Base-by-base conservation (phyloP, 2,888 invertebrate species). In the Cylindroiulus punctatus region DNA sequence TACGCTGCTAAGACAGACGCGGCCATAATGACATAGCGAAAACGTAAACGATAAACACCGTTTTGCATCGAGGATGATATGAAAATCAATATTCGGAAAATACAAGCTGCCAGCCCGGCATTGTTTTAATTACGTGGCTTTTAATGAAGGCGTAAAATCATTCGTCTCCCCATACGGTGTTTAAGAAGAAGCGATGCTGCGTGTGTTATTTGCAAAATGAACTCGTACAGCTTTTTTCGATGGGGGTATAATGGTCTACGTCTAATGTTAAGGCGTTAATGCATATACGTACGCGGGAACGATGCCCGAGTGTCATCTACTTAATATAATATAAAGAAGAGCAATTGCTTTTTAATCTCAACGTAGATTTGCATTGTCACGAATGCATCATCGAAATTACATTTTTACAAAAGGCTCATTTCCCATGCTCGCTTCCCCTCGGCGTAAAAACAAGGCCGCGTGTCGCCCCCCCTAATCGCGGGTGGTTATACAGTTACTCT, bases 311-410 rank as follows among this genome's bases (percentile, higher is more conserved):
- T 57, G 57, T 57, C 22, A 19, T 57, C 57, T 57, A 57, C 57
- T 57, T 57, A 57, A 57, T 57, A 57, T 57, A 22, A 57, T 57
- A 57, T 57, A 57, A 57, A 57, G 57, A 57, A 57, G 57, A 81
- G 40, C 81, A 81, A 81, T 81, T 40, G 40, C 81, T 81, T 81
- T 81, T 81, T 81, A 81, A 81, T 81, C 81, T 81, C 81, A 81
- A 81, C 81, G 40, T 81, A 32, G 81, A 81, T 32, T 57, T 85
- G 85, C 85, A 85, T 85, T 32, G 85, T 85, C 85, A 85, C 57
- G 85, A 57, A 44, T 47, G 32, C 85, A 85, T 85, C 85, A 85
- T 44, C 85, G 44, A 85, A 85, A 85, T 85, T 85, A 36, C 85
- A 85, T 85, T 85, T 84, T 85, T 14, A 19, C 22, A 36, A 36